These are phyloP conservation scores for Rutpela maculata DNA, from an alignment of 2,888 invertebrate genomes.

Conservation along the genomic window DNA sequence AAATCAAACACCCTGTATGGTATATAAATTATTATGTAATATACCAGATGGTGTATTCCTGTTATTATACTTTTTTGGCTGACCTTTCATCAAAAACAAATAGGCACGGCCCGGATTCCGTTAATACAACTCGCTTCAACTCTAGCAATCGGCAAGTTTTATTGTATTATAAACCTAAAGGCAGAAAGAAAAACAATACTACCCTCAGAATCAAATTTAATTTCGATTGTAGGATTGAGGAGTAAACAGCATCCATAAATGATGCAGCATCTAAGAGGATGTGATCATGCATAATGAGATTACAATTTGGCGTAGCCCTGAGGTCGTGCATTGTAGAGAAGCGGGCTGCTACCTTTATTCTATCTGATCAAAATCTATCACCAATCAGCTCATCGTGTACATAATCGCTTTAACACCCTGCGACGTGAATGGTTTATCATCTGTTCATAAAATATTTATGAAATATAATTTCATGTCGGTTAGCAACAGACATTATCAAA, in stretches of 20 bases:
- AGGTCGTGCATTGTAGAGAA: conserved; percentile 31
- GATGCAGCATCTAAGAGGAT: conserved; percentile 28
- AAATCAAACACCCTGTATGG: no score
- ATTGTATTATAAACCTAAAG: not conserved
- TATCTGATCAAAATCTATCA: conserved; percentile 43
- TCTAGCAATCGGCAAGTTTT: not conserved
- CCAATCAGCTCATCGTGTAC: conserved; percentile 11
- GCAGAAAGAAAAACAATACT: not conserved
- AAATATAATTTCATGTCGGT: not conserved
- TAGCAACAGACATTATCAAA: not conserved
- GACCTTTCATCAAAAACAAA: not conserved
- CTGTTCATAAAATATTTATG: conserved; percentile 12
- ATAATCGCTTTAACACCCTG: conserved; percentile 18
- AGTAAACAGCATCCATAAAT: conserved; percentile 11
- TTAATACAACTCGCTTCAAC: not conserved
- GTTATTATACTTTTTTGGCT: no score
- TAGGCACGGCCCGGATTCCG: not conserved
- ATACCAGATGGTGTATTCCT: no score
- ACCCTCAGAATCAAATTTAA: conserved; percentile 7
- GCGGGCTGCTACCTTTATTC: conserved; percentile 39
- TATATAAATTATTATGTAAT: no score
- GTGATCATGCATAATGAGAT: conserved; percentile 43
- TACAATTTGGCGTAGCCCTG: conserved; percentile 19
- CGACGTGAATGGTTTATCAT: conserved; percentile 7
- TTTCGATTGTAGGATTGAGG: conserved; percentile 21